Evolutionary conservation across 1,140 invertebrate species (phyloP).

Genomic region (Globodera ellingtonae): DNA sequence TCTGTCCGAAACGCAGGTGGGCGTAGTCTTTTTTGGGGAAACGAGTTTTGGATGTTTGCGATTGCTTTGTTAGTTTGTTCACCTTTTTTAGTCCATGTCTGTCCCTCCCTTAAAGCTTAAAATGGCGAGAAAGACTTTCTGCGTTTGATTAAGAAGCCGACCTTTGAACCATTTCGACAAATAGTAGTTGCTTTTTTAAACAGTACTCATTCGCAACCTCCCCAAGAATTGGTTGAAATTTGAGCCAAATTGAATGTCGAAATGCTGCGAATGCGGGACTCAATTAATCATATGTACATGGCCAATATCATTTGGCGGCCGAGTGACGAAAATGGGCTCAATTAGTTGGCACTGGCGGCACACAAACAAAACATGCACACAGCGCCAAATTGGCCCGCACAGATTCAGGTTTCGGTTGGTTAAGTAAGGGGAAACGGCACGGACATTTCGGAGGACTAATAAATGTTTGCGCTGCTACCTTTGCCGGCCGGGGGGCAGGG

Average conservation of each 20-base stretch:
- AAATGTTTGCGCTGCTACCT: constrained; percentile 15
- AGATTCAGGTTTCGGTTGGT: constrained; percentile 1
- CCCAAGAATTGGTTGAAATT: background rate
- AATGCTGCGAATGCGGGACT: background rate
- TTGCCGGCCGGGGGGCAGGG: background rate
- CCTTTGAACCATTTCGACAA: too few species aligned
- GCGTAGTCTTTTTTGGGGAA: background rate
- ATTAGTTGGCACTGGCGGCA: constrained; percentile 24
- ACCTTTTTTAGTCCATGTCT: background rate
- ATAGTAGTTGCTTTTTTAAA: too few species aligned
- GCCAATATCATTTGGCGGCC: background rate
- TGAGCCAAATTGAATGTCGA: background rate
- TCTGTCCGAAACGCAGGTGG: constrained; percentile 62
- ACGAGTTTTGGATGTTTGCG: too few species aligned
- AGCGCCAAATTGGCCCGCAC: constrained; percentile 27
- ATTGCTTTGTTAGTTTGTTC: background rate
- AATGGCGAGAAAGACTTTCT: too few species aligned
- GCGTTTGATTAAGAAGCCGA: too few species aligned
- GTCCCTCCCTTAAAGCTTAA: background rate
- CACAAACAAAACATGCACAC: constrained; percentile 9
- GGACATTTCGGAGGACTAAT: background rate
- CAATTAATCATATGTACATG: background rate
- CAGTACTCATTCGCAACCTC: too few species aligned
- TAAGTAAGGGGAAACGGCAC: background rate
- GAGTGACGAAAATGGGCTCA: constrained; percentile 27